A percentile compares a stretch with the other conserved stretches of the same genome.
Evolutionary conservation across 2,888 invertebrate species (phyloP).

Genomic region (Xestoiulus laeticollis): DNA sequence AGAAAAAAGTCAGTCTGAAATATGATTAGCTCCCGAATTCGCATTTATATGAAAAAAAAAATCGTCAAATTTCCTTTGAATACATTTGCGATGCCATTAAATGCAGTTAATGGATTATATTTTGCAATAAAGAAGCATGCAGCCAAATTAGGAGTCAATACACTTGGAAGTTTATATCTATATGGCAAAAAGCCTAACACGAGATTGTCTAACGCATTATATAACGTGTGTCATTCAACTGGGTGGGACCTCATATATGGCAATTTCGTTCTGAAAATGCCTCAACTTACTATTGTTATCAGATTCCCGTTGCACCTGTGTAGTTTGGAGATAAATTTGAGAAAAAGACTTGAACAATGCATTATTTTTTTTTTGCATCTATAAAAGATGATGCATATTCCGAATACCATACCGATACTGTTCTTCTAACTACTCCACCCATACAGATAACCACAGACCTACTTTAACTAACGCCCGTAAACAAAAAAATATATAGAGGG

Average conservation of each 20-base stretch:
- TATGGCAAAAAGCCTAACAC: neutral
- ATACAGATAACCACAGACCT: neutral
- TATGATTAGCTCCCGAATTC: neutral
- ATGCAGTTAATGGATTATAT: neutral
- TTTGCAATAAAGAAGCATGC: neutral
- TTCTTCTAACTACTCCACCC: slow-evolving; percentile 14
- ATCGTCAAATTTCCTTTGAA: neutral
- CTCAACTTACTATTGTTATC: neutral
- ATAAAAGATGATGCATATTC: neutral
- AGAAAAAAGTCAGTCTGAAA: neutral
- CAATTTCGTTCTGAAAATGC: neutral
- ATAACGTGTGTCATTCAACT: slow-evolving; percentile 30
- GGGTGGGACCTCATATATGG: neutral
- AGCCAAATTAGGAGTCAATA: slow-evolving; percentile 37
- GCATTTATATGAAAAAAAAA: neutral
- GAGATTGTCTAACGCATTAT: neutral
- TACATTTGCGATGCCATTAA: neutral
- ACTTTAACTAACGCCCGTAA: neutral
- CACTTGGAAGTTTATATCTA: neutral
- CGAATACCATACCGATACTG: neutral
- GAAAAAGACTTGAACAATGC: neutral
- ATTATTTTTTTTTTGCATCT: neutral
- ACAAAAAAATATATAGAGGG: neutral
- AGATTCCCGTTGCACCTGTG: slow-evolving; percentile 19
- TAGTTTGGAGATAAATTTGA: neutral